Base-by-base conservation (phyloP, 2,888 invertebrate genomes). In the Pseudeuparius sepicola region DNA sequence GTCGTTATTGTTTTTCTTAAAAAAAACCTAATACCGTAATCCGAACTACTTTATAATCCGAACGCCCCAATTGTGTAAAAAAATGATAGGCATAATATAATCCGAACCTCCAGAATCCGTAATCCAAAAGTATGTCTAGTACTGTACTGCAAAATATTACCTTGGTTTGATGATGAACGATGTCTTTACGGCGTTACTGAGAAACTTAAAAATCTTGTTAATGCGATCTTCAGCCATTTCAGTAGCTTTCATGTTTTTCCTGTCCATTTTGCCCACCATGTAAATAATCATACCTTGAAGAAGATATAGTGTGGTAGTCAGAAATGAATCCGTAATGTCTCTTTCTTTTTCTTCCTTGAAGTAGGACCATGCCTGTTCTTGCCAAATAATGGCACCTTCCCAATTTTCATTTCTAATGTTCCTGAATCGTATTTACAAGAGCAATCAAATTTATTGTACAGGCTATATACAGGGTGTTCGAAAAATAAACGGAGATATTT, bases 341-440 rank as follows among this genome's bases (percentile, higher is more conserved):
- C 41, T 41, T 11, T 33, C 10, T 1, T 15, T 23, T 11, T 23
- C 31, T 13, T 26, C 24, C 1, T 49, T 41, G 16, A 52, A 42
- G 28, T 51, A 50, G 4, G 58, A 50, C 26, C 61, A 60, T 25
- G 66, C 61, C 48, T 66, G 66, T 18, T 62, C 64, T 39, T 62
- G 63, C 75, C 75, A 75, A 9, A 67, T 49, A 3, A 61, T 59
- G 0, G 71, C 66, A 15, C 65, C 62, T 51, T 74, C 74, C 71
- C 72, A 75, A 24, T 70, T 66, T 14, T 65, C 65, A 24, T 64
- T 62, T 46, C 77, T 59, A 9, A 74, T 54, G 16, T 68, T 69
- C 65, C 75, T 75, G 42, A 30, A 31, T 34, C 11, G 24, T 13
- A 23, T 23, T 28, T n/a, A 32, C 7, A 31, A 31, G 7, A n/a